Conservation (phyloP, 2,888 invertebrate genomes). For the Nysson spinosus region DNA sequence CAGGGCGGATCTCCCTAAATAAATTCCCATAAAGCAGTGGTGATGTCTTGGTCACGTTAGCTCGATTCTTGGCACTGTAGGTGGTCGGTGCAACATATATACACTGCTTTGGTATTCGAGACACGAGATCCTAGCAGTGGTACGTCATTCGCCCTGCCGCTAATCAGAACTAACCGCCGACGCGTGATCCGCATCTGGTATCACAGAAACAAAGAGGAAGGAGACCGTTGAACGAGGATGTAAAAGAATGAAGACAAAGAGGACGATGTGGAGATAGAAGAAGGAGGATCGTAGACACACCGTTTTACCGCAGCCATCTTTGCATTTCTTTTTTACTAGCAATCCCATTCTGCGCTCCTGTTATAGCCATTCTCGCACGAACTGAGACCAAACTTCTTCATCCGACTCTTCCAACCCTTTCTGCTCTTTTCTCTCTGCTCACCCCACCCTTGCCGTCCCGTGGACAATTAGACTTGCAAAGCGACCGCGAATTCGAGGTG, state of each 20-base stretch:
- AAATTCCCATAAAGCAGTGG: constrained; percentile 56
- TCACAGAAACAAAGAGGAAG: constrained; percentile 57
- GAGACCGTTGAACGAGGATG: constrained; percentile 46
- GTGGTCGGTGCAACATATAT: constrained; percentile 3
- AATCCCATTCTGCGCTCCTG: constrained; percentile 47
- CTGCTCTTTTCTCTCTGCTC: constrained; percentile 13
- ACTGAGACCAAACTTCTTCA: constrained; percentile 17
- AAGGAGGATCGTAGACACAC: constrained; percentile 39
- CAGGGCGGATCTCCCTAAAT: constrained; percentile 46
- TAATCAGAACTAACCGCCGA: constrained; percentile 77
- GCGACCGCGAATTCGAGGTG: constrained; percentile 54
- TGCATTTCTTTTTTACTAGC: constrained; percentile 58
- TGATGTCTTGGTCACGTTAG: constrained; percentile 41
- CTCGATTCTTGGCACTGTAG: constrained; percentile 27
- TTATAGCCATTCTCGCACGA: constrained; percentile 51
- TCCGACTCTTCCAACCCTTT: background rate
- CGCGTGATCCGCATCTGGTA: constrained; percentile 71
- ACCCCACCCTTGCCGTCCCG: constrained; percentile 62
- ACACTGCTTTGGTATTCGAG: constrained; percentile 68
- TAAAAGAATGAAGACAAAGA: constrained; percentile 34
- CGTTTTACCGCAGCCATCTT: constrained; percentile 66
- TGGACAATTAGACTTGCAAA: constrained; percentile 72
- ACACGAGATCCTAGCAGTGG: constrained; percentile 75
- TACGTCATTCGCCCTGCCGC: constrained; percentile 76
- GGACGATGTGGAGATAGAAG: constrained; percentile 24